phyloP scores from a whole-genome alignment of 2,113 vertebrate species.

The Petrocephalus zakoni region DNA sequence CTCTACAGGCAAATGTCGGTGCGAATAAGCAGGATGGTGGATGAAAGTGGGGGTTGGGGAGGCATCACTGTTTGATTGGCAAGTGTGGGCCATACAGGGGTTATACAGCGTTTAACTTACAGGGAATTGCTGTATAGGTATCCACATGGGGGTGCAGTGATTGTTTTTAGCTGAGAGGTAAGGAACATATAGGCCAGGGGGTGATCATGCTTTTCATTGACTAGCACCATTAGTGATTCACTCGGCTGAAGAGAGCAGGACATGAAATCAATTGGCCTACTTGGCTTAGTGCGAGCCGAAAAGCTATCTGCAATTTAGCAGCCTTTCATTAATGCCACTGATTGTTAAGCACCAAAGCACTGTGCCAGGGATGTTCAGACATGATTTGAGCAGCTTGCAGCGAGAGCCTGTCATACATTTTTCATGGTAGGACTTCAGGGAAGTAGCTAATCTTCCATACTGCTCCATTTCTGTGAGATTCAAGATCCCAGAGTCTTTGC shows the following conservation, averaged over 20 bases:
- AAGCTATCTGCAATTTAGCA: not conserved
- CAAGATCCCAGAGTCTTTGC: not conserved
- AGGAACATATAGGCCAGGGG: not conserved
- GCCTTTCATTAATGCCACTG: not conserved
- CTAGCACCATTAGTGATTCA: slow-evolving; percentile 7
- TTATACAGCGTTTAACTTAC: not conserved
- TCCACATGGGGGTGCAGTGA: not conserved
- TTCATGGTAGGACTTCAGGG: not conserved
- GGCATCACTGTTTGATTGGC: not conserved
- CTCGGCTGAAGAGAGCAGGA: slow-evolving; percentile 11
- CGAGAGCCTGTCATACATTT: not conserved
- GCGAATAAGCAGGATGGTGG: not conserved
- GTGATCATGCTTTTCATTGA: slow-evolving; percentile 12
- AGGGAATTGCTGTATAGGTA: not conserved
- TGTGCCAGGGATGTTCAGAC: not conserved
- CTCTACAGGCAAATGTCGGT: not conserved
- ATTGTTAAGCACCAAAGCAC: not conserved
- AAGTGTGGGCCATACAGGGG: not conserved
- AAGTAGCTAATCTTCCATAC: not conserved
- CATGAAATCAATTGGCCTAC: slow-evolving; percentile 9
- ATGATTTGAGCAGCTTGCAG: not conserved
- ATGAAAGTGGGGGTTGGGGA: not conserved
- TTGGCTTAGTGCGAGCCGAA: not conserved
- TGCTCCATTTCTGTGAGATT: not conserved
- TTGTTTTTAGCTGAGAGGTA: slow-evolving; percentile 13